Percentiles rank a stretch among this genome's conserved stretches.
Conservation (phyloP, 2,113 vertebrate species). For the Petrocephalus microphthalmus region DNA sequence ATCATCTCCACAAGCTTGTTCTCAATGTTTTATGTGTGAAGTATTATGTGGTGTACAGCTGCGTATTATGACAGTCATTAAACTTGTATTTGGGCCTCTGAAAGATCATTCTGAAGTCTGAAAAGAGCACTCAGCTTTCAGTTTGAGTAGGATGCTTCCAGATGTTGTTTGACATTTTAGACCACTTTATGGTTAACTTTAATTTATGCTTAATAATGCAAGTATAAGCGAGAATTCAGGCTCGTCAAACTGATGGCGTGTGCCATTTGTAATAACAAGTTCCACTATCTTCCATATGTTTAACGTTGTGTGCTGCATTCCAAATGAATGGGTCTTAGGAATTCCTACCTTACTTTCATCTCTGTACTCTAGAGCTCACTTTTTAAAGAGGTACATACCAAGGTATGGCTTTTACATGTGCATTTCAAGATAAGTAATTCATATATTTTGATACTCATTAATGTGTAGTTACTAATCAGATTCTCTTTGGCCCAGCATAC, state of each 20-base stretch:
- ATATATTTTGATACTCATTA: not conserved
- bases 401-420: not conserved
- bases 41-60: not conserved
- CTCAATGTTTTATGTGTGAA: not conserved
- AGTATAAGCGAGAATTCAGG: conserved; percentile 18
- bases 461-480: not conserved
- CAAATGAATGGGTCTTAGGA: not conserved
- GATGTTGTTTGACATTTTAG: conserved; percentile 25
- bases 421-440: not conserved
- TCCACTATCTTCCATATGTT: not conserved
- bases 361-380: conserved; percentile 11
- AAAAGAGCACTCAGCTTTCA: not conserved
- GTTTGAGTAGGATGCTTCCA: conserved; percentile 12
- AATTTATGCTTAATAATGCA: conserved; percentile 20
- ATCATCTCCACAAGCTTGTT: not conserved
- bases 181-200: conserved; percentile 1
- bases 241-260: not conserved
- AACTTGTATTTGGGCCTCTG: not conserved
- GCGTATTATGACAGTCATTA: conserved; percentile 1
- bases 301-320: not conserved
- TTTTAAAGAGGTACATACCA: conserved; percentile 34
- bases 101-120: not conserved
- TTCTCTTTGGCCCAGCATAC: not conserved
- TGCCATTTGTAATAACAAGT: not conserved
- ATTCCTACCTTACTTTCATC: not conserved